Conservation (phyloP, 1,140 invertebrate species). For the Popillia japonica region DNA sequence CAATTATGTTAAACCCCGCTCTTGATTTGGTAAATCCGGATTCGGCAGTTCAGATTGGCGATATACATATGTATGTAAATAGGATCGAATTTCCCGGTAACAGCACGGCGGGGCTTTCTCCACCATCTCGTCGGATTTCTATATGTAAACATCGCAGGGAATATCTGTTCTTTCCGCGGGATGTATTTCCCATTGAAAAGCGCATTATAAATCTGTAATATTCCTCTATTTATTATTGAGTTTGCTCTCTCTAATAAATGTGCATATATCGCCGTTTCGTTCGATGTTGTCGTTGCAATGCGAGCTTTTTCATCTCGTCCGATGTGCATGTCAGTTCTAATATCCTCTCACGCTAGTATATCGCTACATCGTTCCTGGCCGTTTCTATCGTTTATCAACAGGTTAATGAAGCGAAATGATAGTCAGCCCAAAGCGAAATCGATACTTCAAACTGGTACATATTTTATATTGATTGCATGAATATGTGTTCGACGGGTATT, state of each 20-base stretch:
- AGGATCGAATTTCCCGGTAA: not conserved
- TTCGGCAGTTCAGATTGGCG: not conserved
- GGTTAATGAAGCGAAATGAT: slow-evolving; percentile 7
- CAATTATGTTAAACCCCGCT: slow-evolving; percentile 3
- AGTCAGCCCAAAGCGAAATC: not conserved
- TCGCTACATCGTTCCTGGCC: not conserved
- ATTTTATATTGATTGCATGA: not conserved
- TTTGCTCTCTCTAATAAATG: not conserved
- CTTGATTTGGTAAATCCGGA: not conserved
- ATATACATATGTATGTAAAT: slow-evolving; percentile 10
- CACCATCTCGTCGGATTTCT: not conserved
- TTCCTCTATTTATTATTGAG: not conserved
- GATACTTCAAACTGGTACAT: not conserved
- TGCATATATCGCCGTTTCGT: not conserved
- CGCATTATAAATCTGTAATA: not conserved
- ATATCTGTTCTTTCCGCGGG: not conserved
- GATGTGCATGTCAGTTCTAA: not conserved
- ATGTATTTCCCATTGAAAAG: not conserved
- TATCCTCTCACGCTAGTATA: too few species aligned
- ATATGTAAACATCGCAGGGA: not conserved
- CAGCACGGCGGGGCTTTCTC: not conserved
- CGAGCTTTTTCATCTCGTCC: too few species aligned
- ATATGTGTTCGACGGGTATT: not conserved
- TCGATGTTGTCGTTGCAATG: too few species aligned
- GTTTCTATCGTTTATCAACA: slow-evolving; percentile 1